Base-by-base conservation (phyloP, 2,113 vertebrate species). In the Neofelis nebulosa region DNA sequence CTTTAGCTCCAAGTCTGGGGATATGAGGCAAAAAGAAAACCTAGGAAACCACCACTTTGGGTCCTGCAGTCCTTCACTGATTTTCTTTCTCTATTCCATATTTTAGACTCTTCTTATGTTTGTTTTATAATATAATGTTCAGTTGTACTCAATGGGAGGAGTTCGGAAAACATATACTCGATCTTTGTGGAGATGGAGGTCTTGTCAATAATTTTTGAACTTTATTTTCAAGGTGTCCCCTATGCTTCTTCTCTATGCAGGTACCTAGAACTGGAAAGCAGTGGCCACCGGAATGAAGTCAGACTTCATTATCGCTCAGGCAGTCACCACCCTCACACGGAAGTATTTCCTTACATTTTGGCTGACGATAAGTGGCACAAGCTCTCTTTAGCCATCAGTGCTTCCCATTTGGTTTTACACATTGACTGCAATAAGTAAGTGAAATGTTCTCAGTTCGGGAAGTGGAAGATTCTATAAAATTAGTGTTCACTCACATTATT, bases 341-440 rank as follows among this genome's bases (percentile, higher is more conserved):
- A 99, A 99, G 99, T 99, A 90, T 99, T 99, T 98, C 99, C 99
- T 4, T 99, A 99, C 97, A 99, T 99, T 98, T 98, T 99, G 98
- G 99, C 99, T 50, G 99, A 99, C 95, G 99, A 99, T 97, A 99
- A 99, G 98, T 99, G 99, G 99, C 99, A 99, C 98, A 99, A 99
- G 91, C 99, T 99, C 85, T 99, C 99, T 25, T 98, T 99, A 97
- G 99, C 99, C 73, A 98, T 99, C 98, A 99, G 99, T 93, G 99
- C 99, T 65, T 99, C 99, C 89, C 99, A 99, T 45, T 98, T 99
- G 98, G 99, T 99, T 94, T 99, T 99, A 81, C 99, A 99, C 3
- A 98, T 99, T 13, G 99, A 99, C 98, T 99, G 99, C 98, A 99
- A 99, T 99, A 99, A 99, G 99, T 99, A 98, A 98, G 99, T 98